These are phyloP conservation scores for Rhea pennata DNA, from an alignment of 2,113 vertebrate species.

Conservation along the genomic window DNA sequence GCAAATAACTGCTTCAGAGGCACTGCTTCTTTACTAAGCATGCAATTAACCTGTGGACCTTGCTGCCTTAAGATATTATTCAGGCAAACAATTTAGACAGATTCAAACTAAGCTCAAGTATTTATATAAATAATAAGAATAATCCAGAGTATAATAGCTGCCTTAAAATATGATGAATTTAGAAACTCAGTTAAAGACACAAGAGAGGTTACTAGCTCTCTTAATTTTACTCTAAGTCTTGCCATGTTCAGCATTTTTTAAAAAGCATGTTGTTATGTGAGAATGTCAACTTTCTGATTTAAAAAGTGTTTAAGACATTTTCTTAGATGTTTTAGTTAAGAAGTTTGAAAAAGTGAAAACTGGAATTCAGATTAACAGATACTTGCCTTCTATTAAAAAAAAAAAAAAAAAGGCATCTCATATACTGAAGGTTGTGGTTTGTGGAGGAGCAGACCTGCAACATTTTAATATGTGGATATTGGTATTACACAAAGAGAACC, in stretches of 20 bases:
- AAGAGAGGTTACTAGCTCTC: background rate
- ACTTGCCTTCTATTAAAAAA: background rate
- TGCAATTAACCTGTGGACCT: conserved; percentile 3
- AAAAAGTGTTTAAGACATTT: background rate
- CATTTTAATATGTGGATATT: background rate
- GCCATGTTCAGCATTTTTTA: background rate
- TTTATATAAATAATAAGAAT: conserved; percentile 10
- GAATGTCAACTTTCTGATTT: background rate
- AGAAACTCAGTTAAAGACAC: background rate
- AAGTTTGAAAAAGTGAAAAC: background rate
- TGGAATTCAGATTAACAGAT: background rate
- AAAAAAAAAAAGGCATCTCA: background rate
- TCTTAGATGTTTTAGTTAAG: background rate
- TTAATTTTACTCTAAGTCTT: background rate
- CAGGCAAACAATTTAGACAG: background rate
- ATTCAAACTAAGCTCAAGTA: conserved; percentile 3
- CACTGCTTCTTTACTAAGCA: background rate
- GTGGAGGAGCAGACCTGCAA: background rate
- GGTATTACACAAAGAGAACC: background rate
- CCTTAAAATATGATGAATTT: conserved; percentile 16
- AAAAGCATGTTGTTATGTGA: background rate
- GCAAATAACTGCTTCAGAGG: background rate
- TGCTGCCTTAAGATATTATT: background rate
- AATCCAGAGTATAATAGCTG: conserved; percentile 3
- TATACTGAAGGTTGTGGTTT: background rate